phyloP scores from a whole-genome alignment of 1,140 invertebrate species.

The Scaptodrosophila lebanonensis region DNA sequence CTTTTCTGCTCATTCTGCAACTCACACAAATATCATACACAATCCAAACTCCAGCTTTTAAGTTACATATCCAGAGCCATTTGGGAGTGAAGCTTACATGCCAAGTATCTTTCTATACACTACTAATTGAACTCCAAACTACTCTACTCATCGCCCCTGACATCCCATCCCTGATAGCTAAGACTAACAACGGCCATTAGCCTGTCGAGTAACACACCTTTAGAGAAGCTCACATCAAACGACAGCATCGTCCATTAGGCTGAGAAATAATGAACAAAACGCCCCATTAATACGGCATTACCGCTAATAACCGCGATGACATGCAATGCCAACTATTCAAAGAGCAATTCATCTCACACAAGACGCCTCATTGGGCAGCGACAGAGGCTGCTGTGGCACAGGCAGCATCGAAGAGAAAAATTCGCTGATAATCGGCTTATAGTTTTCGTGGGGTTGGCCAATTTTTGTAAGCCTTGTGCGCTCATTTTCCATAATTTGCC shows the following conservation, averaged over 20 bases:
- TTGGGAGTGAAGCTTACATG: no score
- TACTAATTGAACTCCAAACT: slow-evolving; percentile 24
- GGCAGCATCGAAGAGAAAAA: slow-evolving; percentile 4
- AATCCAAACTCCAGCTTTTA: no score
- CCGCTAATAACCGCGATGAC: slow-evolving; percentile 50
- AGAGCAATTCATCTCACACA: slow-evolving; percentile 40
- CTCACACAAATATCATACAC: no score
- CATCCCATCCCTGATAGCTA: background rate
- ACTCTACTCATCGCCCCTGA: background rate
- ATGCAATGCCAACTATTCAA: slow-evolving; percentile 50
- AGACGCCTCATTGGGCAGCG: slow-evolving; percentile 32
- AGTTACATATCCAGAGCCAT: no score
- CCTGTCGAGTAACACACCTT: background rate
- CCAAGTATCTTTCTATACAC: no score
- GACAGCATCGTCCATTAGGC: no score
- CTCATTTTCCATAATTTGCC: slow-evolving; percentile 35
- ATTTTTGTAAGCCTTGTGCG: slow-evolving; percentile 19
- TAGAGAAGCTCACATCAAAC: background rate
- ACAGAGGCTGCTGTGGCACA: background rate
- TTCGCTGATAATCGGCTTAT: slow-evolving; percentile 58
- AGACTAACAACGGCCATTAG: slow-evolving; percentile 11
- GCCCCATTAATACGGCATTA: slow-evolving; percentile 46
- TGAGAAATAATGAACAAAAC: no score
- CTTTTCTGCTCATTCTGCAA: no score
- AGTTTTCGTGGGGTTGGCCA: slow-evolving; percentile 38